Conservation (phyloP, 2,113 vertebrate species). For the Pogonocichla stellata region DNA sequence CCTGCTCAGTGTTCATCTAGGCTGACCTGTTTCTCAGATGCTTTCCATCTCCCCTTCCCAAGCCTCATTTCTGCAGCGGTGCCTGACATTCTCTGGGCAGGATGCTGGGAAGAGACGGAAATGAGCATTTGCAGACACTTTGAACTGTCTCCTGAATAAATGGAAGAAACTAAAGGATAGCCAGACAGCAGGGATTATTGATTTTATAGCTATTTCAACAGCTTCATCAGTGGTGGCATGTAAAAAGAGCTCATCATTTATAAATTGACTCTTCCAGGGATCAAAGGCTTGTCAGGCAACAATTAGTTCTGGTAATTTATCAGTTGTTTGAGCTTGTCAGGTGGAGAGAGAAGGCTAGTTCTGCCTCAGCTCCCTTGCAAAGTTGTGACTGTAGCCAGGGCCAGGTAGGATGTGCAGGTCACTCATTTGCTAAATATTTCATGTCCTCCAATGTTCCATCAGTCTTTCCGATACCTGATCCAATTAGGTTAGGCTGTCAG, state of each 20-base stretch:
- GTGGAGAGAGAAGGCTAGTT: slow-evolving; percentile 25
- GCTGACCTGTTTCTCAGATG: background rate
- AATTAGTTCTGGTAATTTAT: slow-evolving; percentile 39
- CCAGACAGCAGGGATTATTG: background rate
- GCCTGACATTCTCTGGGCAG: background rate
- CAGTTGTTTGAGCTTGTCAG: slow-evolving; percentile 43
- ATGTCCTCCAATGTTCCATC: background rate
- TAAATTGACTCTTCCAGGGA: slow-evolving; percentile 5
- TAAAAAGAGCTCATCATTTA: slow-evolving; percentile 24
- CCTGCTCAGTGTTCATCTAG: background rate
- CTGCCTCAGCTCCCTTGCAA: slow-evolving; percentile 33
- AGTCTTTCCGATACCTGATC: background rate
- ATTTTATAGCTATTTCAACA: slow-evolving; percentile 4
- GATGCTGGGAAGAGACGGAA: background rate
- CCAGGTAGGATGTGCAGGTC: background rate
- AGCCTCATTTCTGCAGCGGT: background rate
- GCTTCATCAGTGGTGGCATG: background rate
- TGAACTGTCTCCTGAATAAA: slow-evolving; percentile 26
- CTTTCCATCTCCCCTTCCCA: background rate
- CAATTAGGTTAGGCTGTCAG: background rate
- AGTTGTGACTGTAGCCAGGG: background rate
- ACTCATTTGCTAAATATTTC: background rate
- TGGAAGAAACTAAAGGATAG: background rate
- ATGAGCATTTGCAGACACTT: background rate
- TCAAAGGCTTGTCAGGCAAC: slow-evolving; percentile 27